Conservation (phyloP, 1,140 invertebrate genomes). For the Ceratitis capitata region DNA sequence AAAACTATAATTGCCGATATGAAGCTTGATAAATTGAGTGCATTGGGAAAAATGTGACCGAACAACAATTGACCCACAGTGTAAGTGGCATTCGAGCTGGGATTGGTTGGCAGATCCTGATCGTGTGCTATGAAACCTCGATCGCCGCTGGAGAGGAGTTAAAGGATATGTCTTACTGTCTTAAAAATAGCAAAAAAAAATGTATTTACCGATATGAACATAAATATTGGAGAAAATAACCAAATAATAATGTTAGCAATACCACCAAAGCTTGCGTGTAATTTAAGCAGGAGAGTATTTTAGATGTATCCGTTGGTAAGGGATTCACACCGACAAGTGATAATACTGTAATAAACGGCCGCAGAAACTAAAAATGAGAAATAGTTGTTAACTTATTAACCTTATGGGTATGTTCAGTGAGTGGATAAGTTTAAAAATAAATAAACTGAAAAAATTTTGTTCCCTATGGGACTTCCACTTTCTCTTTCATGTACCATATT, state of each 20-base stretch:
- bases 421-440: not conserved
- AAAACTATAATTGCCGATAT: constrained; percentile 82
- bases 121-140: constrained; percentile 76
- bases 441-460: not conserved
- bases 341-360: constrained; percentile 77
- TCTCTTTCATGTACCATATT: not conserved
- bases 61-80: constrained; percentile 75
- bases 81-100: constrained; percentile 40
- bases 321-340: constrained; percentile 79
- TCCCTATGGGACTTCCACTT: not conserved
- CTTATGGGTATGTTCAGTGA: not conserved
- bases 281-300: constrained; percentile 70
- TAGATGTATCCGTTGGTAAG: constrained; percentile 71
- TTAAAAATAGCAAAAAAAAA: not conserved
- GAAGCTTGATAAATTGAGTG: constrained; percentile 80
- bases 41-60: constrained; percentile 81
- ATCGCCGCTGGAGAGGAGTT: constrained; percentile 70
- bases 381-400: not conserved
- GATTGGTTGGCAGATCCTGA: constrained; percentile 7
- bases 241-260: constrained; percentile 72
- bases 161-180: not conserved
- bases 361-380: constrained; percentile 71
- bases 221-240: constrained; percentile 80
- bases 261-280: constrained; percentile 77
- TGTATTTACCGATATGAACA: constrained; percentile 75